phyloP scores from a whole-genome alignment of 2,797 vertebrate genomes.

The Urophycis tenuis region DNA sequence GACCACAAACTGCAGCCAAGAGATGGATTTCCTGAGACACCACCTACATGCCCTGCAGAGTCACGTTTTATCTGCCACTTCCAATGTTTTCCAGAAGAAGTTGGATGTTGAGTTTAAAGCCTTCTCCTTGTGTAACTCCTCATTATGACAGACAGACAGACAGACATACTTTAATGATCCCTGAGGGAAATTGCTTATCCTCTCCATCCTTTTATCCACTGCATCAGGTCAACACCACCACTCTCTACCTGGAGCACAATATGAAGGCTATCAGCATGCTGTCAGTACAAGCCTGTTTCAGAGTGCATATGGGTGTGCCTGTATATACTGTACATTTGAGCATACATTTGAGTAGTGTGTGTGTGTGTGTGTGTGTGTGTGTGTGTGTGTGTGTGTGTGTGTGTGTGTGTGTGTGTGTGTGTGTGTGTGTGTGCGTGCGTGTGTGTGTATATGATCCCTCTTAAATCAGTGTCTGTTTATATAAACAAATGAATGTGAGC shows the following conservation, averaged over 20 bases:
- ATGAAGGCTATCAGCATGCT: constrained; percentile 52
- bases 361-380: background rate
- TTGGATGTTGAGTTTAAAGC: background rate
- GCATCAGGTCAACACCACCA: constrained; percentile 46
- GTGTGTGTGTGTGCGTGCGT: background rate
- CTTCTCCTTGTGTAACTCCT: no score
- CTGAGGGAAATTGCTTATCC: background rate
- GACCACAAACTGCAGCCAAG: constrained; percentile 46
- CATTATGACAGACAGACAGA: no score
- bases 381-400: constrained; percentile 8
- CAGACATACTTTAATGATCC: no score
- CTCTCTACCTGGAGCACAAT: constrained; percentile 33
- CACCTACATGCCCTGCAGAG: constrained; percentile 37
- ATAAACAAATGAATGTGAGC: background rate
- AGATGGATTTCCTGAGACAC: constrained; percentile 30
- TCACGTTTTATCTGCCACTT: constrained; percentile 35
- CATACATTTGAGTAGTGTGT: background rate
- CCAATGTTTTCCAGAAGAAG: background rate
- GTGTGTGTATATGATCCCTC: background rate
- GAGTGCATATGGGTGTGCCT: background rate
- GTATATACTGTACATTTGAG: background rate
- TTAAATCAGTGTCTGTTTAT: background rate
- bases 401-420: background rate
- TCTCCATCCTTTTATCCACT: constrained; percentile 13
- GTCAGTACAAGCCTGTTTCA: constrained; percentile 50